phyloP scores from a whole-genome alignment of 2,113 vertebrate species.

The human region DNA sequence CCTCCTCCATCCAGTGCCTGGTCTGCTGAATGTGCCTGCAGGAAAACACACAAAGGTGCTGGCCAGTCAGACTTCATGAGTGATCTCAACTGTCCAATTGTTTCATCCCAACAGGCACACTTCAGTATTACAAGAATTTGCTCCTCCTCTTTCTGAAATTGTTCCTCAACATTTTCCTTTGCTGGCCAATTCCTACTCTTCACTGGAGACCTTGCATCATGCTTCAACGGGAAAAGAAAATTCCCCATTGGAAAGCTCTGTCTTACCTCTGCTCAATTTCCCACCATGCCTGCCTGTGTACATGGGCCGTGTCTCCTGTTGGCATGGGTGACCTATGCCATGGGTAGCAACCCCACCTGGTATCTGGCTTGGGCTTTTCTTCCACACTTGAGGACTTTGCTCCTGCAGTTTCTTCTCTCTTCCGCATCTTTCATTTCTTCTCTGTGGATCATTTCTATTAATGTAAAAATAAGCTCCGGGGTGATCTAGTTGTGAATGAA shows the following conservation, averaged over 20 bases:
- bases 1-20: neutral
- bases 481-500: neutral
- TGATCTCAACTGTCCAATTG: neutral
- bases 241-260: rapidly evolving
- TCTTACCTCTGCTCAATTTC: rapidly evolving
- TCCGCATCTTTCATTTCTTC: neutral
- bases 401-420: neutral
- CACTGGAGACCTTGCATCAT: neutral
- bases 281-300: rapidly evolving
- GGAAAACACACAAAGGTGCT: neutral
- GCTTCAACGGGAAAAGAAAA: neutral
- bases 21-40: rapidly evolving
- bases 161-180: neutral
- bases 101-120: neutral
- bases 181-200: neutral
- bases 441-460: neutral
- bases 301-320: rapidly evolving
- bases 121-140: neutral
- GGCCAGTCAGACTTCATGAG: neutral
- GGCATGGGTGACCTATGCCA: rapidly evolving
- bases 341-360: neutral
- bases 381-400: neutral
- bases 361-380: neutral
- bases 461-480: neutral
- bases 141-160: neutral